Evolutionary conservation across 2,888 invertebrate genomes (phyloP).

Genomic region (Orchestes rusci): DNA sequence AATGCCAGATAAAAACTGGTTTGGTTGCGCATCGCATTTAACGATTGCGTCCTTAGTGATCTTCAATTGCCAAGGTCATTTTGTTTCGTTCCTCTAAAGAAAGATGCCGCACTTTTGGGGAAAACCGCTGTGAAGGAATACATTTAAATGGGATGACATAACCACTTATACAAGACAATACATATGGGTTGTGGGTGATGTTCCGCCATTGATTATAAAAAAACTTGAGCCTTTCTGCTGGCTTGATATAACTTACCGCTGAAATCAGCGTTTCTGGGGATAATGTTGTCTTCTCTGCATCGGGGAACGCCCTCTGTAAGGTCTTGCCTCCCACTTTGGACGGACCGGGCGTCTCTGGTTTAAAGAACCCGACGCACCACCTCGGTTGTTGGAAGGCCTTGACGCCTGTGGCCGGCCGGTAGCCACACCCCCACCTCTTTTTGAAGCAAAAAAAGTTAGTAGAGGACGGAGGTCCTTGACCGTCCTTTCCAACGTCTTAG

Average conservation of each 20-base stretch:
- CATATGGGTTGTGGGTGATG: not conserved
- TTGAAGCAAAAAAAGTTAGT: not conserved
- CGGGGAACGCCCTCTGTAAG: conserved; percentile 5
- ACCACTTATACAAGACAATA: conserved; percentile 7
- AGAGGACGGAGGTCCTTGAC: not conserved
- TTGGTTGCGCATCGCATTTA: no score
- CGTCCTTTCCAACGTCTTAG: conserved; percentile 3
- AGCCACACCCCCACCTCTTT: conserved; percentile 1
- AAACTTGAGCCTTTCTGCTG: not conserved
- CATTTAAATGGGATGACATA: no score
- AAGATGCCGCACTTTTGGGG: not conserved
- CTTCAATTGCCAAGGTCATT: not conserved
- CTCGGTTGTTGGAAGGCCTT: not conserved
- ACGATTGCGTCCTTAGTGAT: no score
- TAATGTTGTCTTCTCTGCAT: conserved; percentile 1
- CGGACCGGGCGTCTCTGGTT: conserved; percentile 11
- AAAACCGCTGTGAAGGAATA: not conserved
- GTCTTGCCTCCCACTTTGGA: conserved; percentile 4
- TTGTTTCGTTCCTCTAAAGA: not conserved
- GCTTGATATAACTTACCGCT: no score
- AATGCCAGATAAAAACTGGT: conserved; percentile 10
- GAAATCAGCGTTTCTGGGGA: not conserved
- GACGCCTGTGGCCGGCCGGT: not conserved
- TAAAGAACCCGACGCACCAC: conserved; percentile 3
- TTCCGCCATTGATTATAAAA: conserved; percentile 6